Conservation (phyloP, 1,140 invertebrate genomes). For the Papilio glaucus region DNA sequence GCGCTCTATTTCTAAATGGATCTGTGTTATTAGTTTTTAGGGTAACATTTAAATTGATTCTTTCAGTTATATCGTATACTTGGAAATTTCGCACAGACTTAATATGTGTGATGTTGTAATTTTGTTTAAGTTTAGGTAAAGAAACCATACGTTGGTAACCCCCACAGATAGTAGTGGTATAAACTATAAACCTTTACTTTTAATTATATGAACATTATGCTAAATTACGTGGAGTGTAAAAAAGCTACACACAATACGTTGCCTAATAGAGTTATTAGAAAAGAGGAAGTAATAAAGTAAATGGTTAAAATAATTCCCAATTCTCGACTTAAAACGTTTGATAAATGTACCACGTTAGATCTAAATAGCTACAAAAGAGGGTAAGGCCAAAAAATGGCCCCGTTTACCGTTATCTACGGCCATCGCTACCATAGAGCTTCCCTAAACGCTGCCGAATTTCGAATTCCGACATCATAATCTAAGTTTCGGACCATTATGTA, state of each 20-base stretch:
- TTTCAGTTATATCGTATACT: slow-evolving; percentile 44
- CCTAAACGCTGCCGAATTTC: slow-evolving; percentile 68
- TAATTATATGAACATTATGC: not conserved
- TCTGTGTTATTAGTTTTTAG: slow-evolving; percentile 51
- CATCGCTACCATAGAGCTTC: slow-evolving; percentile 65
- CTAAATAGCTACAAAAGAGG: slow-evolving; percentile 66
- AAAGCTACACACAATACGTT: slow-evolving; percentile 23
- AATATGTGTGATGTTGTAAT: not conserved
- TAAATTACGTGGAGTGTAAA: not conserved
- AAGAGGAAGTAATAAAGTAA: slow-evolving; percentile 67
- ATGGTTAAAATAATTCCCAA: slow-evolving; percentile 55
- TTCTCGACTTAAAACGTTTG: slow-evolving; percentile 58
- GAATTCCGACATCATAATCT: slow-evolving; percentile 78
- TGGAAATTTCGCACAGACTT: not conserved
- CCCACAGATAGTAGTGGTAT: not conserved
- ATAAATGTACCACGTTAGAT: slow-evolving; percentile 69
- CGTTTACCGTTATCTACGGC: slow-evolving; percentile 75
- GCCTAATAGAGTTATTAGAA: slow-evolving; percentile 64
- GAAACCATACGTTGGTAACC: not conserved
- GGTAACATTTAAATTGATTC: slow-evolving; percentile 48
- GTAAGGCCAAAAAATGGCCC: slow-evolving; percentile 73
- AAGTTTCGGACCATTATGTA: slow-evolving; percentile 52
- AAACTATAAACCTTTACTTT: not conserved
- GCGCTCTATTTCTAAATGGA: slow-evolving; percentile 62
- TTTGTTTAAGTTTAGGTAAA: not conserved